Conservation (phyloP, 2,888 invertebrate genomes). For the Caenorhabditis drosophilae region DNA sequence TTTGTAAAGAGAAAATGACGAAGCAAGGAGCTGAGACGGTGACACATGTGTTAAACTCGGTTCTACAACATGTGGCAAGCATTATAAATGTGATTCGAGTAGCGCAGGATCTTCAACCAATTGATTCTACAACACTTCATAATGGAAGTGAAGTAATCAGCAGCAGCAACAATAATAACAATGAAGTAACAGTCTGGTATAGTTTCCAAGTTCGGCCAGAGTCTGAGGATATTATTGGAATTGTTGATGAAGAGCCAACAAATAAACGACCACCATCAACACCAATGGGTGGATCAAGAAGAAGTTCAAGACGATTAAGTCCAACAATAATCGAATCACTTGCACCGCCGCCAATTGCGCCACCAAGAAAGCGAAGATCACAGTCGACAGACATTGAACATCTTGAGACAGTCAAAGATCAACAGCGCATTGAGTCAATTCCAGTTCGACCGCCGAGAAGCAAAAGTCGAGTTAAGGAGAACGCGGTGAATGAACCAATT, state of each 20-base stretch:
- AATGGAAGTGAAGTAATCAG: no score
- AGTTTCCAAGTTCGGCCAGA: slow-evolving; percentile 31
- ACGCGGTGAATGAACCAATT: slow-evolving; percentile 1
- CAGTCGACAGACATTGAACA: slow-evolving; percentile 11
- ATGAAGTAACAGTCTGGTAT: slow-evolving; percentile 33
- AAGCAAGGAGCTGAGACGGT: slow-evolving; percentile 61
- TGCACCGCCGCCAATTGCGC: slow-evolving; percentile 16
- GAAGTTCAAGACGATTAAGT: slow-evolving; percentile 15
- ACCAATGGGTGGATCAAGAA: slow-evolving; percentile 6
- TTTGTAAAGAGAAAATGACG: slow-evolving; percentile 58
- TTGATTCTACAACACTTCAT: slow-evolving; percentile 8
- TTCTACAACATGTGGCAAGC: slow-evolving; percentile 46
- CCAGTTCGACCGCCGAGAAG: slow-evolving; percentile 25
- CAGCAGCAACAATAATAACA: slow-evolving; percentile 6
- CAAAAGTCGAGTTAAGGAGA: slow-evolving; percentile 5
- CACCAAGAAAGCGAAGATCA: slow-evolving; percentile 23
- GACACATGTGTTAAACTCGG: slow-evolving; percentile 54
- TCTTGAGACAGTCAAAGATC: no score
- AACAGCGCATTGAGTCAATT: no score
- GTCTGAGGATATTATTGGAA: slow-evolving; percentile 36
- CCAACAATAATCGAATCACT: not conserved
- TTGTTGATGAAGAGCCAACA: slow-evolving; percentile 33
- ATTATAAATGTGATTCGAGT: slow-evolving; percentile 44
- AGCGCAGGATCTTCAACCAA: slow-evolving; percentile 35
- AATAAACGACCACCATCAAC: slow-evolving; percentile 17